Conservation (phyloP, 92 coral and sea anemone species). For the Actinernus sp. region DNA sequence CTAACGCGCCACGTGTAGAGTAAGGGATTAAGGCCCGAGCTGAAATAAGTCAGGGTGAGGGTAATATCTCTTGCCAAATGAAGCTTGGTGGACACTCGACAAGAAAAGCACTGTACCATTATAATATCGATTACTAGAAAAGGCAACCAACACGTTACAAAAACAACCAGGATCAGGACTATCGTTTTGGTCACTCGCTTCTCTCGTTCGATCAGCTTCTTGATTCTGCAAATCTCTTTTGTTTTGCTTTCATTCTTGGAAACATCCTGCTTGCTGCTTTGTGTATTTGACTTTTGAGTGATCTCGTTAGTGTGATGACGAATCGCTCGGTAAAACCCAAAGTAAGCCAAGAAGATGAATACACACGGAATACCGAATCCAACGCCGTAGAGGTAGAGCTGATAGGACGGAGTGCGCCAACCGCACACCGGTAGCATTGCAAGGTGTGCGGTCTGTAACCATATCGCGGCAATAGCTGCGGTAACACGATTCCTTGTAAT, state of each 20-base stretch:
- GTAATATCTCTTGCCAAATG: constrained; percentile 71
- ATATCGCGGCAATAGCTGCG: constrained; percentile 40
- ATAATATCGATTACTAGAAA: constrained; percentile 60
- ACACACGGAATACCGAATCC: constrained; percentile 61
- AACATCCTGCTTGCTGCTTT: neutral
- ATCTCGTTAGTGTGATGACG: constrained; percentile 46
- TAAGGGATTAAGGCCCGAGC: constrained; percentile 79
- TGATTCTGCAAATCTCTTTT: too few relatives aligned
- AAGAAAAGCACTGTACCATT: constrained; percentile 66
- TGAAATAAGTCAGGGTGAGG: constrained; percentile 76
- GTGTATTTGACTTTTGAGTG: neutral
- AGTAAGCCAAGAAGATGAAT: constrained; percentile 50
- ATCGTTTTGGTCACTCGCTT: constrained; percentile 78
- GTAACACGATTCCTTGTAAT: constrained; percentile 44
- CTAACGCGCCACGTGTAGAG: constrained; percentile 71
- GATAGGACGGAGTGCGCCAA: constrained; percentile 63
- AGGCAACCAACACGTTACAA: constrained; percentile 71
- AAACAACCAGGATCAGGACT: constrained; percentile 48
- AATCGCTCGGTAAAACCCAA: constrained; percentile 49
- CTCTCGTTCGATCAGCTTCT: constrained; percentile 53
- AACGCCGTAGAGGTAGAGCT: constrained; percentile 68
- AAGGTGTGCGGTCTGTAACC: constrained; percentile 60
- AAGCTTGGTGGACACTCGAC: constrained; percentile 29
- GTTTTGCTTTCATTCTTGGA: too few relatives aligned
- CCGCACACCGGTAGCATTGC: constrained; percentile 65